Base-by-base conservation (phyloP, 2,113 vertebrate species). In the Nothoprocta perdicaria region DNA sequence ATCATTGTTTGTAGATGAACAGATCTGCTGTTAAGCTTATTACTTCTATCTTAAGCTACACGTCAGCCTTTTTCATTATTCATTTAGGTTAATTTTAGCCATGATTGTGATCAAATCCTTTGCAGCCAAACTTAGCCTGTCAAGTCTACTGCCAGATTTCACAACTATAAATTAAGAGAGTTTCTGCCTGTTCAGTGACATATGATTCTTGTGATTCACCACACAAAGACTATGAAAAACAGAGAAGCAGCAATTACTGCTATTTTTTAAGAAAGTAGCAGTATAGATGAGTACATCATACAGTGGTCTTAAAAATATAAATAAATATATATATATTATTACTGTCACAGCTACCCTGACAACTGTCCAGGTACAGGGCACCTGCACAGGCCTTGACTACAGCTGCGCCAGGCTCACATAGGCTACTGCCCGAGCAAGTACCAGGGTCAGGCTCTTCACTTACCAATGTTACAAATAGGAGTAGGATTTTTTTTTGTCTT, bases 321-420 rank as follows among this genome's bases (percentile, higher is more conserved):
- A 29, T 5, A 31, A 65, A 38, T 15, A n/a, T 31, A 16, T 4
- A 31, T 2, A 53, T 48, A 57, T 66, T 53, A 48, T 8, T 73
- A 3, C 14, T 52, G 38, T 62, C 46, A 88, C 63, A 96, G n/a
- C 29, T 73, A 14, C 13, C 17, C 26, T 35, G 57, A n/a, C 40
- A 84, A 23, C 18, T 76, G 26, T 81, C 60, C 48, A 24, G 22
- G 35, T 1, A 17, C 63, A 74, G 69, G 33, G 8, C 23, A 86
- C 35, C 45, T 72, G 40, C 10, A 17, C 23, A 53, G 35, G 7
- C 23, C 41, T 88, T 1, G 0, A 10, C 24, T 46, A 38, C 2
- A 73, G 35, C 52, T 40, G 3, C 4, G 9, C 6, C 41, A 78
- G 22, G 29, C 26, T 83, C 4, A 0, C 0, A 0, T 71, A 10